Evolutionary conservation across 2,797 vertebrate species (phyloP).

Genomic region (Leptatherina wallacei): DNA sequence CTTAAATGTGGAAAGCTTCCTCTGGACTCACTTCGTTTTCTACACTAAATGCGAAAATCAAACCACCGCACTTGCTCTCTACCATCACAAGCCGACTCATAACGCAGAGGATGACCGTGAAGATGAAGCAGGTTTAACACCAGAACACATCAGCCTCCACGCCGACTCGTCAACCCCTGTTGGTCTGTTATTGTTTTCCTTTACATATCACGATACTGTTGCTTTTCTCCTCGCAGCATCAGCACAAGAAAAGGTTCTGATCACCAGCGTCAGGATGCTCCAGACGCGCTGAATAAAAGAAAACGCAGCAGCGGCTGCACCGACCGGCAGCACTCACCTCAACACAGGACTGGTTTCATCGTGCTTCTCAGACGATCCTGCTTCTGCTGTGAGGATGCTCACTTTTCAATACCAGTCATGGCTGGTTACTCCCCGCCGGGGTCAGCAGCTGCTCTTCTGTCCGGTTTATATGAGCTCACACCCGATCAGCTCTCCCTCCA

Average conservation of each 20-base stretch:
- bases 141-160: slow-evolving; percentile 38
- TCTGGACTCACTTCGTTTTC: background rate
- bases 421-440: slow-evolving; percentile 1
- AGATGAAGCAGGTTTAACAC: slow-evolving; percentile 33
- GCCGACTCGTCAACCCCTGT: slow-evolving; percentile 31
- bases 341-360: slow-evolving; percentile 70
- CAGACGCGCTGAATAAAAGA: slow-evolving; percentile 29
- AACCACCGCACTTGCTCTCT: slow-evolving; percentile 38
- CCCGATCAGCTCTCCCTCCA: slow-evolving; percentile 58
- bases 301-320: slow-evolving; percentile 22
- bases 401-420: slow-evolving; percentile 27
- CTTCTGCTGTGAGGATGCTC: slow-evolving; percentile 8
- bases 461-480: slow-evolving; percentile 20
- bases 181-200: slow-evolving; percentile 6
- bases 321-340: slow-evolving; percentile 68
- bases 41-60: background rate
- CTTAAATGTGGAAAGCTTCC: slow-evolving; percentile 11
- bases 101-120: slow-evolving; percentile 21
- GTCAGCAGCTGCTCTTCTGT: background rate
- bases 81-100: background rate
- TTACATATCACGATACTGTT: slow-evolving; percentile 5
- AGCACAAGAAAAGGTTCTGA: slow-evolving; percentile 6
- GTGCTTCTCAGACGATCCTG: slow-evolving; percentile 21
- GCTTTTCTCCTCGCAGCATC: slow-evolving; percentile 7
- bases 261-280: slow-evolving; percentile 10